These are phyloP conservation scores for Capromys pilorides DNA, from an alignment of 2,797 vertebrate species.

Conservation along the genomic window DNA sequence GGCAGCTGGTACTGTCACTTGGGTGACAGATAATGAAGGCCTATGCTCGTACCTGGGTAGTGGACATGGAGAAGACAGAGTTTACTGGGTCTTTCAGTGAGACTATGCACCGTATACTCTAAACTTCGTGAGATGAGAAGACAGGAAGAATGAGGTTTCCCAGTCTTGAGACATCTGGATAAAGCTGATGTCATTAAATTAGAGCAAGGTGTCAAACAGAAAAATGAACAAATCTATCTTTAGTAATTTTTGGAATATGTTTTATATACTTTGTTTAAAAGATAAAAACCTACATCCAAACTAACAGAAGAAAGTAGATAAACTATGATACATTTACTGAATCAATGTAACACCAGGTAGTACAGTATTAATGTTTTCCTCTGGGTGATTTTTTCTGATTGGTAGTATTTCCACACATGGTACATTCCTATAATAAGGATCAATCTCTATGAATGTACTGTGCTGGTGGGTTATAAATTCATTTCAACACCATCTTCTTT, in stretches of 20 bases:
- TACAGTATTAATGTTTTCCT: slow-evolving; percentile 39
- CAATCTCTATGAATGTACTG: neutral
- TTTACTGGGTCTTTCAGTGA: neutral
- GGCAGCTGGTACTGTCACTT: neutral
- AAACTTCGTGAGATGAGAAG: neutral
- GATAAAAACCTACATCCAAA: slow-evolving; percentile 44
- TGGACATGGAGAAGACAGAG: neutral
- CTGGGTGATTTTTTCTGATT: neutral
- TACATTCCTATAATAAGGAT: neutral
- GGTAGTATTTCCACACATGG: neutral
- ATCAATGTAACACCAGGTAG: neutral
- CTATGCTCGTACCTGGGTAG: neutral
- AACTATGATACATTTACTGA: slow-evolving; percentile 30
- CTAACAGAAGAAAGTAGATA: slow-evolving; percentile 45
- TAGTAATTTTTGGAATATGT: slow-evolving; percentile 17
- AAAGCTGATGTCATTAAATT: slow-evolving; percentile 19
- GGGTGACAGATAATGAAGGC: neutral
- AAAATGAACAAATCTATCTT: slow-evolving; percentile 6
- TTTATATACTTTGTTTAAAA: slow-evolving; percentile 24
- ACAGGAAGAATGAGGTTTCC: neutral
- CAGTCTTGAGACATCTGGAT: neutral
- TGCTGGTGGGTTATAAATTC: neutral
- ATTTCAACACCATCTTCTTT: neutral
- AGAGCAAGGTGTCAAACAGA: slow-evolving; percentile 1
- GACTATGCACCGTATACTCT: neutral